Base-by-base conservation (phyloP, 1,140 invertebrate genomes). In the Bradysia coprophila region DNA sequence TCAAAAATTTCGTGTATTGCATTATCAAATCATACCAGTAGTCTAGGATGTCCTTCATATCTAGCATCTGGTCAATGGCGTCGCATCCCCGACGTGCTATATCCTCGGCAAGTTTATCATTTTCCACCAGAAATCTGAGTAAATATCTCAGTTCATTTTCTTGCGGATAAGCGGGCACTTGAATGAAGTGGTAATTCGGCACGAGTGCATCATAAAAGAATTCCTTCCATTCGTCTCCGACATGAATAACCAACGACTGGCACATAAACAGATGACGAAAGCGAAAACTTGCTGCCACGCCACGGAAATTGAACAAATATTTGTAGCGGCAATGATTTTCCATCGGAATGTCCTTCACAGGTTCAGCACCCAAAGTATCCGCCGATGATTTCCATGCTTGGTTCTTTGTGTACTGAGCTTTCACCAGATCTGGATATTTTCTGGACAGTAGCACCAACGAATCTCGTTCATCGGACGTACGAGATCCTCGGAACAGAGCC, bases 381-480 rank as follows among this genome's bases (percentile, higher is more conserved):
- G 88, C 56, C 10, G 66, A 75, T 22, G 91, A 95, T 61, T 89
- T 94, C 92, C 92, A 98, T 1, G 92, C 92, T 68, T 98, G 93
- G 67, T 98, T 98, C 63, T 94, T 96, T 1, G 93, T 97, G 59
- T 95, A 97, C 46, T 85, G 72, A 8, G 92, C 93, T 69, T 95
- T 85, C 16, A 89, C 78, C 32, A 96, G 55, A 2, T 87, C 66
- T 13, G 87, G 78, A 34, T 74, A 58, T 33, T 71, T 70, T 45
- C 91, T 67, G 23, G 90, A 92, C 2, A 98, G 61, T 32, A 90
- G 61, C 42, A 98, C 66, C n/a, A 97, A 64, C 37, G 83, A 71
- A 65, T 98, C 93, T 45, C 93, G 65, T 59, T 97, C 89, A 18
- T 74, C 67, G 52, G 78, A 90, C 8, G 93, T 98, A 49, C 93